A percentile compares a stretch with the other conserved stretches of the same genome.
phyloP scores from a whole-genome alignment of 2,797 vertebrate species.

The Bucorvus abyssinicus region DNA sequence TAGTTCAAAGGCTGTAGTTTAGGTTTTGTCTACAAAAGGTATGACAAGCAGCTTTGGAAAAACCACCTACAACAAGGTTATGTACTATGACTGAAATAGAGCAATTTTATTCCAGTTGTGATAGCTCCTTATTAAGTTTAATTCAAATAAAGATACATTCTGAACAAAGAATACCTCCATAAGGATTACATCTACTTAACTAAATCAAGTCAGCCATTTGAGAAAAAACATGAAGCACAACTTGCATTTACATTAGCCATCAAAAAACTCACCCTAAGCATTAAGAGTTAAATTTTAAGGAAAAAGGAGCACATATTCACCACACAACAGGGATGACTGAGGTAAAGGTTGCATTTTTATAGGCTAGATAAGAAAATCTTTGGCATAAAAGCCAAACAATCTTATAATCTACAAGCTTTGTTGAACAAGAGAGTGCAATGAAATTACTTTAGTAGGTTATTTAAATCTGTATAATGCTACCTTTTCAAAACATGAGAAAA shows the following conservation, averaged over 20 bases:
- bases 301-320: not conserved
- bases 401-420: not conserved
- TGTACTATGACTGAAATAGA: not conserved
- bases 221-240: not conserved
- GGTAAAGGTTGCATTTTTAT: not conserved
- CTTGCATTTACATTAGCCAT: not conserved
- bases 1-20: constrained; percentile 37
- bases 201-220: not conserved
- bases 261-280: not conserved
- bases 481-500: not conserved
- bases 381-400: not conserved
- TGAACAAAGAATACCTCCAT: not conserved
- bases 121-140: not conserved
- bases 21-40: not conserved
- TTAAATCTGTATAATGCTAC: not conserved
- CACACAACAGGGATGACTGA: not conserved
- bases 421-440: not conserved
- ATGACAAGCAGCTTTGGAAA: not conserved
- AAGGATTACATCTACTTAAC: not conserved
- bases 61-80: not conserved
- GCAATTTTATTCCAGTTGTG: not conserved
- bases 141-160: not conserved
- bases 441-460: not conserved
- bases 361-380: not conserved
- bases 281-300: not conserved